phyloP scores from a whole-genome alignment of 2,888 invertebrate genomes.

The Vanessa cardui region DNA sequence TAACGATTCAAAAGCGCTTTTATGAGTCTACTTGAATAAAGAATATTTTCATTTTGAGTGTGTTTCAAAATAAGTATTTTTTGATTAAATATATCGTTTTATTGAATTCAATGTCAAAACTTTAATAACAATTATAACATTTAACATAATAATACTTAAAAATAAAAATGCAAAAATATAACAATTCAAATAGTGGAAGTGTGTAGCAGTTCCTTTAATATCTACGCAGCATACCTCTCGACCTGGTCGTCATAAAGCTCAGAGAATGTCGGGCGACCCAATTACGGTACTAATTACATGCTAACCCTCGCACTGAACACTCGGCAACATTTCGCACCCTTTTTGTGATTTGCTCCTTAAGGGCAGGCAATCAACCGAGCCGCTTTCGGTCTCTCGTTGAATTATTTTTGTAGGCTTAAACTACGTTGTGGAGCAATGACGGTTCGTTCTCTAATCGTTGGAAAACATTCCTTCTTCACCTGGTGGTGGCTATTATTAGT shows the following conservation, averaged over 20 bases:
- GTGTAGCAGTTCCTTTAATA: slow-evolving; percentile 14
- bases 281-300: slow-evolving; percentile 58
- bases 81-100: too few relatives aligned
- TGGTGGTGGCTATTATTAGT: too few relatives aligned
- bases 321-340: slow-evolving; percentile 26
- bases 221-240: slow-evolving; percentile 30
- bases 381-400: neutral
- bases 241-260: slow-evolving; percentile 51
- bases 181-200: neutral
- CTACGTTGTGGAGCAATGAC: too few relatives aligned
- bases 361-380: slow-evolving; percentile 10
- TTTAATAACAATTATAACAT: too few relatives aligned
- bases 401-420: too few relatives aligned
- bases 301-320: slow-evolving; percentile 40
- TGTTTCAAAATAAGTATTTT: too few relatives aligned
- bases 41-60: too few relatives aligned
- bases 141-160: neutral
- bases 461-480: too few relatives aligned
- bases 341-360: slow-evolving; percentile 22
- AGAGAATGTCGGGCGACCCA: slow-evolving; percentile 54
- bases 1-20: too few relatives aligned
- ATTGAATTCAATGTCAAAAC: too few relatives aligned
- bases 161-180: neutral
- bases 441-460: too few relatives aligned
- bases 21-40: too few relatives aligned